A percentile compares a stretch with the other conserved stretches of the same genome.
phyloP scores from a whole-genome alignment of 1,140 invertebrate genomes.

The Myzus persicae region DNA sequence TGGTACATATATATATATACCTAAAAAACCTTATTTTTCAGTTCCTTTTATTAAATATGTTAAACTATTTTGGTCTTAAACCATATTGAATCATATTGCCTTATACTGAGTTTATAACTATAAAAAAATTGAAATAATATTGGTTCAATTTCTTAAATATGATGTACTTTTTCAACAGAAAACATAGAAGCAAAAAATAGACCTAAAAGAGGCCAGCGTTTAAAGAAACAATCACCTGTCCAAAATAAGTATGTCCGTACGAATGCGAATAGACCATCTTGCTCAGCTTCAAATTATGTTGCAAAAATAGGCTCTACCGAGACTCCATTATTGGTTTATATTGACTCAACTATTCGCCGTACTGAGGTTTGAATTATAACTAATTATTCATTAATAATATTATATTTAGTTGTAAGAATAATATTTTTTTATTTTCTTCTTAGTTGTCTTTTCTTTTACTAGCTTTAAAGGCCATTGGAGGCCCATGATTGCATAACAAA shows the following conservation, averaged over 20 bases:
- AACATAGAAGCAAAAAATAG: neutral
- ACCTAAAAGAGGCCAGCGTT: too few relatives aligned
- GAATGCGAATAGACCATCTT: neutral
- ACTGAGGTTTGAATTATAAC: neutral
- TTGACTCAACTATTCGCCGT: rapidly evolving
- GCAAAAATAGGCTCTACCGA: neutral
- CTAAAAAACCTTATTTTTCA: neutral
- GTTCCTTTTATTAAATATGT: neutral
- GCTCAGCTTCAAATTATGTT: neutral
- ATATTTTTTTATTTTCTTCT: neutral
- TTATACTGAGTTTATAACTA: neutral
- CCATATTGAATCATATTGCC: too few relatives aligned
- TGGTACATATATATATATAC: neutral
- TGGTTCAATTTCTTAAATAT: neutral
- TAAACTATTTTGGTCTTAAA: neutral
- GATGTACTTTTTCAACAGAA: neutral
- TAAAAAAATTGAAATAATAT: neutral
- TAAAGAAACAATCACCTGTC: too few relatives aligned
- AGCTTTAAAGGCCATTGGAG: too few relatives aligned
- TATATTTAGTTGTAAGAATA: neutral
- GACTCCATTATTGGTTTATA: neutral
- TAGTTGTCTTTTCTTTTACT: too few relatives aligned
- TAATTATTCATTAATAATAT: neutral
- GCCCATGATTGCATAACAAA: too few relatives aligned
- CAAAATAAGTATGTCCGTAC: too few relatives aligned